These are phyloP conservation scores for Neodiprion lecontei DNA, from an alignment of 1,140 invertebrate species.

Conservation along the genomic window DNA sequence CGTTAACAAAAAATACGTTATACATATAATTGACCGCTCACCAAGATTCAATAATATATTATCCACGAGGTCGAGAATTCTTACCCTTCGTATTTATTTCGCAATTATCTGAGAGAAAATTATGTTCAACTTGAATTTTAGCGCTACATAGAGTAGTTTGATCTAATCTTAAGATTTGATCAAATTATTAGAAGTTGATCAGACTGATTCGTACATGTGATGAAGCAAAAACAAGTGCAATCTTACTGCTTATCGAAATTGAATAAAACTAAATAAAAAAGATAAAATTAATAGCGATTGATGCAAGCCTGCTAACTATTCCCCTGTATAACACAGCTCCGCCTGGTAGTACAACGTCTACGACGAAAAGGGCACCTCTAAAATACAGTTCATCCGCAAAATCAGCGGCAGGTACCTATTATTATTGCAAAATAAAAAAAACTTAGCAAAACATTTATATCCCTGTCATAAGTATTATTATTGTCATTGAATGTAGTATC, in stretches of 20 bases:
- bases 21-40: no score
- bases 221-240: no score
- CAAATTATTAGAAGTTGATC: no score
- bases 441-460: neutral
- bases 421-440: neutral
- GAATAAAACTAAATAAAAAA: slow-evolving; percentile 18
- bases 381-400: slow-evolving; percentile 50
- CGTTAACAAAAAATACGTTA: no score
- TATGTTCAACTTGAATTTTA: no score
- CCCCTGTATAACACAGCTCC: slow-evolving; percentile 54
- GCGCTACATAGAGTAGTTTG: no score
- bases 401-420: slow-evolving; percentile 20
- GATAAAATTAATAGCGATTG: slow-evolving; percentile 9
- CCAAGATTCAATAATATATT: no score
- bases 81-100: no score
- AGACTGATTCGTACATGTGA: no score
- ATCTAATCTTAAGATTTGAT: no score
- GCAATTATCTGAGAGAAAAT: no score
- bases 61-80: no score
- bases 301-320: slow-evolving; percentile 33
- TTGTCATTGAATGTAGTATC: neutral
- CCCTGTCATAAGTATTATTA: neutral
- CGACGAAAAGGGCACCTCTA: slow-evolving; percentile 37
- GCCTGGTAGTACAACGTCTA: slow-evolving; percentile 37
- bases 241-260: slow-evolving; percentile 32